Evolutionary conservation across 2,113 vertebrate genomes (phyloP).

Genomic region (Odontophorus gujanensis): DNA sequence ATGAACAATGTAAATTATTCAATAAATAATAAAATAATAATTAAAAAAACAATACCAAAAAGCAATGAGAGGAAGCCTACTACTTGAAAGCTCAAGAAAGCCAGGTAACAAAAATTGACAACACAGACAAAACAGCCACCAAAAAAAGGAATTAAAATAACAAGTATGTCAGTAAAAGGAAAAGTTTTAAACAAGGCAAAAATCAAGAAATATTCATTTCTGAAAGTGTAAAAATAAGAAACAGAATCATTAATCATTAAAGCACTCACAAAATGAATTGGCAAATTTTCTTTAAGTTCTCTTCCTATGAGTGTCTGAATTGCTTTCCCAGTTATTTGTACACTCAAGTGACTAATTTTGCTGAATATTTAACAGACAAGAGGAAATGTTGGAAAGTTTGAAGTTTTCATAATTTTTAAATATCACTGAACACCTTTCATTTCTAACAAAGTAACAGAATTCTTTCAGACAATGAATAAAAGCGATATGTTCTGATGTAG

Average conservation of each 20-base stretch:
- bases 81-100: slow-evolving; percentile 6
- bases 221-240: neutral
- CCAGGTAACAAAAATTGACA: slow-evolving; percentile 9
- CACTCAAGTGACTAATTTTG: neutral
- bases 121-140: neutral
- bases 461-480: neutral
- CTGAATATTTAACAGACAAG: neutral
- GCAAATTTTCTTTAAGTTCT: neutral
- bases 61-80: slow-evolving; percentile 3
- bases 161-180: neutral
- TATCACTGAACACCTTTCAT: neutral
- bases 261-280: neutral
- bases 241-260: neutral
- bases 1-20: slow-evolving; percentile 7
- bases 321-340: neutral
- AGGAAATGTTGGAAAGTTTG: neutral
- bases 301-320: neutral
- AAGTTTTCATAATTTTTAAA: no score
- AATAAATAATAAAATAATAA: no score
- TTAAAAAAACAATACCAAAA: neutral
- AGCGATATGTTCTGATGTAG: neutral
- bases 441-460: neutral
- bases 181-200: neutral
- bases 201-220: neutral
- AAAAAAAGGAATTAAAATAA: slow-evolving; percentile 26